A percentile compares a stretch with the other conserved stretches of the same genome.
phyloP scores from a whole-genome alignment of 2,888 invertebrate species.

The Nycteola revayana region DNA sequence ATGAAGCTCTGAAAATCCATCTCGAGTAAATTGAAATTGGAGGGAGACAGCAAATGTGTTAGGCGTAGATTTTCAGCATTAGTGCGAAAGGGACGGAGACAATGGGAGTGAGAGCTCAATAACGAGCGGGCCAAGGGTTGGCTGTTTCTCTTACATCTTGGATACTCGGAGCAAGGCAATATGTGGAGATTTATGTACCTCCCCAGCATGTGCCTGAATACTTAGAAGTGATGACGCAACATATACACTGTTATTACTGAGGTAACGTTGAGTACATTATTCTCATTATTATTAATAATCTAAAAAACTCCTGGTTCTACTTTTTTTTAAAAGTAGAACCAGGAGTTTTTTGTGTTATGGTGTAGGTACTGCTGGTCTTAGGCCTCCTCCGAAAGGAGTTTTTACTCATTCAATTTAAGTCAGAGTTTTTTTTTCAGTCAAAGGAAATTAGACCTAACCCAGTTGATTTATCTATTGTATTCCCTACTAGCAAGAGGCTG shows the following conservation, averaged over 20 bases:
- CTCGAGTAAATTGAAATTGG: conserved; percentile 82
- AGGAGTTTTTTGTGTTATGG: too few species aligned
- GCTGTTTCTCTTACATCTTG: conserved; percentile 76
- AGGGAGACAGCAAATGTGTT: conserved; percentile 57
- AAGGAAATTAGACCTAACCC: too few species aligned
- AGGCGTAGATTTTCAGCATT: conserved; percentile 27
- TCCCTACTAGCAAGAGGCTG: too few species aligned
- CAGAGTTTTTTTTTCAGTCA: too few species aligned
- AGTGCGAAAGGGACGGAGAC: conserved; percentile 50
- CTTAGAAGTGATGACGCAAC: conserved; percentile 62
- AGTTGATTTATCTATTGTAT: too few species aligned
- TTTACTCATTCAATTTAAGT: too few species aligned
- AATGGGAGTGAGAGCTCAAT: conserved; percentile 80
- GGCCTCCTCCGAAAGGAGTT: too few species aligned
- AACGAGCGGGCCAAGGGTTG: conserved; percentile 82
- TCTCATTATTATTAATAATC: too few species aligned
- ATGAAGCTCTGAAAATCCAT: conserved; percentile 79
- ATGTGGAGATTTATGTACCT: conserved; percentile 77
- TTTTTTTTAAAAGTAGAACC: too few species aligned
- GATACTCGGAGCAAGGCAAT: conserved; percentile 69
- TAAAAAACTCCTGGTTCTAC: too few species aligned
- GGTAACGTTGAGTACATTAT: conserved; percentile 34
- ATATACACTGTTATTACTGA: conserved; percentile 52
- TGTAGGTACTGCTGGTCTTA: too few species aligned
- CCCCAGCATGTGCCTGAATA: conserved; percentile 56